Percentiles rank a stretch among this genome's conserved stretches.
Conservation (phyloP, 2,797 vertebrate genomes). For the Enteromius argenteus region DNA sequence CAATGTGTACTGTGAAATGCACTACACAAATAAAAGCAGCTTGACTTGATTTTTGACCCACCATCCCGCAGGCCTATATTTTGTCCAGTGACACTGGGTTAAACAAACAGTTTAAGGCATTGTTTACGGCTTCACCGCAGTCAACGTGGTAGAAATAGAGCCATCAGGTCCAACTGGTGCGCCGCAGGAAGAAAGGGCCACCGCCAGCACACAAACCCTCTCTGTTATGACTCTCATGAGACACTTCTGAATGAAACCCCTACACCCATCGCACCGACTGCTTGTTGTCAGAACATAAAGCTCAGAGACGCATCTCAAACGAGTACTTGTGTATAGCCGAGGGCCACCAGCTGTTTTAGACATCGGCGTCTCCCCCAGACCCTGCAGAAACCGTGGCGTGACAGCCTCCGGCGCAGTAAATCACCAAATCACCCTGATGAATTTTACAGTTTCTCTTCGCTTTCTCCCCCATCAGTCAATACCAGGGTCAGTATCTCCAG, state of each 20-base stretch:
- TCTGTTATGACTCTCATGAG: constrained; percentile 47
- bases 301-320: constrained; percentile 27
- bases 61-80: constrained; percentile 19
- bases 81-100: constrained; percentile 46
- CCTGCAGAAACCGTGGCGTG: constrained; percentile 30
- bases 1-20: background rate
- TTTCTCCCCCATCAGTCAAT: constrained; percentile 33
- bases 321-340: background rate
- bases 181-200: constrained; percentile 4
- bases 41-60: constrained; percentile 32
- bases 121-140: constrained; percentile 47
- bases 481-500: constrained; percentile 39
- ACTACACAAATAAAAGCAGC: background rate
- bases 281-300: constrained; percentile 36
- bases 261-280: constrained; percentile 17
- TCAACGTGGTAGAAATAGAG: constrained; percentile 37
- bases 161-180: constrained; percentile 37
- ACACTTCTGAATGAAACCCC: constrained; percentile 24
- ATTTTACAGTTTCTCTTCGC: constrained; percentile 51
- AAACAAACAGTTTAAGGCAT: constrained; percentile 56
- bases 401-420: constrained; percentile 55
- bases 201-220: constrained; percentile 34
- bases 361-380: constrained; percentile 46
- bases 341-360: constrained; percentile 60
- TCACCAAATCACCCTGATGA: constrained; percentile 49